These are phyloP conservation scores for Thecocarcelia acutangulata DNA, from an alignment of 2,888 invertebrate species.

Conservation along the genomic window DNA sequence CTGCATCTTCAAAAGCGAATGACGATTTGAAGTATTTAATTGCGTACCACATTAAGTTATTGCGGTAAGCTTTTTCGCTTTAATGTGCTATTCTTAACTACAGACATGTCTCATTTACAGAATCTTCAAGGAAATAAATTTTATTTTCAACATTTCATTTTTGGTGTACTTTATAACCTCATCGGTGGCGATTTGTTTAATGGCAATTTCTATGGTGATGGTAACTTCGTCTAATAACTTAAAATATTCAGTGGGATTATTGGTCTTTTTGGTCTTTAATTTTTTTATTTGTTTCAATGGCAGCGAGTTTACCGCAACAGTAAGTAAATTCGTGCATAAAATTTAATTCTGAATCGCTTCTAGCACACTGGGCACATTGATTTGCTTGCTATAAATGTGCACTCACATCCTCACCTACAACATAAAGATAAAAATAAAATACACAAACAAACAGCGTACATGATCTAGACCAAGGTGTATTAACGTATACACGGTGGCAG, in stretches of 20 bases:
- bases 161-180: slow-evolving; percentile 75
- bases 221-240: slow-evolving; percentile 71
- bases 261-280: slow-evolving; percentile 74
- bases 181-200: slow-evolving; percentile 76
- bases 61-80: slow-evolving; percentile 66
- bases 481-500: no score
- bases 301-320: slow-evolving; percentile 73
- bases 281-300: slow-evolving; percentile 76
- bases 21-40: slow-evolving; percentile 72
- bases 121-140: slow-evolving; percentile 72
- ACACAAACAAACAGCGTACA: no score
- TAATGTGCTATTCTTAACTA: no score
- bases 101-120: slow-evolving; percentile 52
- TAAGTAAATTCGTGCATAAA: slow-evolving; percentile 70
- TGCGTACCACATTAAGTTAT: slow-evolving; percentile 73
- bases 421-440: no score
- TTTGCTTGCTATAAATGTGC: no score
- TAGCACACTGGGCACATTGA: no score
- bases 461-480: no score
- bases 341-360: no score
- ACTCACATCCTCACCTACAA: no score
- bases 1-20: slow-evolving; percentile 70
- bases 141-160: slow-evolving; percentile 75
- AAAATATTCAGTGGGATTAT: slow-evolving; percentile 74
- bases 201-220: slow-evolving; percentile 75